Evolutionary conservation across 1,140 invertebrate species (phyloP).

Genomic region (Sitobion miscanthi): DNA sequence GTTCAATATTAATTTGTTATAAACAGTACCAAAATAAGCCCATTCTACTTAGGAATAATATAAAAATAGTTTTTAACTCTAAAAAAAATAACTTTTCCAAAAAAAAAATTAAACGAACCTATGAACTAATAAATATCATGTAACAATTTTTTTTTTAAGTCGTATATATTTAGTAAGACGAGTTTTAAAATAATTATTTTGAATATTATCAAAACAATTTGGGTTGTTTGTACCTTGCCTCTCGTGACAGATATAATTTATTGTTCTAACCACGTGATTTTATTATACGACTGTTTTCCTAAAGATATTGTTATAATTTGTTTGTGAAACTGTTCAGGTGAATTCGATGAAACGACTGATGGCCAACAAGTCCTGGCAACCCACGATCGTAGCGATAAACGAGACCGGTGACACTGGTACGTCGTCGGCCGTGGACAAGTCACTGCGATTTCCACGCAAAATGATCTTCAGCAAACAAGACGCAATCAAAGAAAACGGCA

Average conservation of each 20-base stretch:
- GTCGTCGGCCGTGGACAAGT: not conserved
- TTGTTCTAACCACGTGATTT: not conserved
- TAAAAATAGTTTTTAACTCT: no score
- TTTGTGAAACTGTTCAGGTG: not conserved
- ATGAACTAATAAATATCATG: not conserved
- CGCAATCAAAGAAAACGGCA: not conserved
- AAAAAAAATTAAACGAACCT: not conserved
- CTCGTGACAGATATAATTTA: not conserved
- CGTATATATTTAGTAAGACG: no score
- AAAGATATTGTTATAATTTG: not conserved
- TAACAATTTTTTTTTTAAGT: no score
- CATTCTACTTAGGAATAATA: no score
- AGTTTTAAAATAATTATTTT: no score
- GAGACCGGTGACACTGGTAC: not conserved
- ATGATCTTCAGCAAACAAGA: constrained; percentile 17
- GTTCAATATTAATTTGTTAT: no score
- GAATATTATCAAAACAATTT: no score
- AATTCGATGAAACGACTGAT: constrained; percentile 44
- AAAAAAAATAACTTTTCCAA: no score
- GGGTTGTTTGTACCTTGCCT: no score
- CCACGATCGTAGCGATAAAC: constrained; percentile 17
- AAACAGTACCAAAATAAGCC: no score
- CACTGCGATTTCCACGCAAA: not conserved
- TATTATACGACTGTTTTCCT: no score
- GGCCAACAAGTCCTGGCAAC: constrained; percentile 15